These are phyloP conservation scores for Hyperopisus bebe DNA, from an alignment of 2,113 vertebrate species.

Conservation along the genomic window DNA sequence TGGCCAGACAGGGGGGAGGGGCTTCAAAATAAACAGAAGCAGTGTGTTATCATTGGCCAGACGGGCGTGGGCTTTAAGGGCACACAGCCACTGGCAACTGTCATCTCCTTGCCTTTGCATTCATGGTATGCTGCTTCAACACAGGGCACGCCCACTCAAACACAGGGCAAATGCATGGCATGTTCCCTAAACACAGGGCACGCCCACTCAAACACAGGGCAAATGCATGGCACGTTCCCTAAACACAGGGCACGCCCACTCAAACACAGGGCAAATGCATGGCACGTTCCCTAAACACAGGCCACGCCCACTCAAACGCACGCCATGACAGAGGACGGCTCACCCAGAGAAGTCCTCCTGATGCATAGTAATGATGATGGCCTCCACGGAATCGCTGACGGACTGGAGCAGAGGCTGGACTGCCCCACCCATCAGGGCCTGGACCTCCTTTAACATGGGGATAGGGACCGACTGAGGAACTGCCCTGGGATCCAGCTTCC, in stretches of 20 bases:
- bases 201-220: neutral
- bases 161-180: no score
- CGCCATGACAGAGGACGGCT: constrained; percentile 42
- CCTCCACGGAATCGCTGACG: constrained; percentile 87
- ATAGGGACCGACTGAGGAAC: neutral
- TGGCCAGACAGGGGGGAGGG: no score
- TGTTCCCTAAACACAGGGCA: neutral
- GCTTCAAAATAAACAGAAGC: no score
- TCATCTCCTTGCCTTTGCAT: neutral
- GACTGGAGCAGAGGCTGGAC: constrained; percentile 87
- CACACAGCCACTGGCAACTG: neutral
- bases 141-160: neutral
- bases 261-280: no score
- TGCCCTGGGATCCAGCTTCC: neutral
- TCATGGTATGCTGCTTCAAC: neutral
- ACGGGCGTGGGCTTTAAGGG: no score
- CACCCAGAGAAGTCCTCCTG: constrained; percentile 96
- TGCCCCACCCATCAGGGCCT: constrained; percentile 81
- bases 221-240: no score
- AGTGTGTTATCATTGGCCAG: no score
- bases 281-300: no score
- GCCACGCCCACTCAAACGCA: neutral
- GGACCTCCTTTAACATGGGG: constrained; percentile 58
- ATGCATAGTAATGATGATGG: constrained; percentile 95
- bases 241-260: neutral